Evolutionary conservation across 1,140 invertebrate species (phyloP), one percentile per base, ranked within the genome.

Genomic region (Paramacrobiotus metropolitanus): DNA sequence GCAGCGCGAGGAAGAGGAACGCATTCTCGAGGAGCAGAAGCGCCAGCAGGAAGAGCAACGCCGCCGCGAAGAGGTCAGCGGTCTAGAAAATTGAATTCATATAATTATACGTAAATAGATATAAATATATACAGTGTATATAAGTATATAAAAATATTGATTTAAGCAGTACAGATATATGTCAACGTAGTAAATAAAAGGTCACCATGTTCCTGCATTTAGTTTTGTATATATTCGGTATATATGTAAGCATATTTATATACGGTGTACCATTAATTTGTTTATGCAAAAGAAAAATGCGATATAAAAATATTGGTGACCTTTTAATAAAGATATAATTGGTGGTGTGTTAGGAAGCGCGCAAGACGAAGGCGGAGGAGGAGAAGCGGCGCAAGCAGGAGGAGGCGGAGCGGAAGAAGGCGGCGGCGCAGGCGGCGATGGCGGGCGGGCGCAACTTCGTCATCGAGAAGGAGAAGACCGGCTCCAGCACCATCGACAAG

Each of bases 371-470:
- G 73, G 87, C 87, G 64, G 87, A 93, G 75, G 87, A 87, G 80
- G 91, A 91, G 73, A 82, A 87, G 67, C 87, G 91, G 75, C 82
- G 83, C 64, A 90, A 90, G 86, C 83, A 88, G 77, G 82, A 86
- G 73, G 67, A 66, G 60, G 83, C 84, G 66, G 81, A 87, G 77
- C 87, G 87, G 74, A 74, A 72, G 34, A 62, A 65, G 60, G 61
- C 65, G 3, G 61, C 59, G 60, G 55, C 34, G 40, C 62, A 67
- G 20, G 63, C 63, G 2, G 65, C 67, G 18, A 85, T 85, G 70
- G 86, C 85, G 68, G 48, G 48, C 24, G 48, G 48, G 24, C 48
- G 48, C 9, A 90, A 90, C 75, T 90, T 89, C 77, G 87, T 86
- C 75, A 87, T 90, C 73, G 82, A 80, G 72, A 89, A 88, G 76